phyloP scores from a whole-genome alignment of 2,113 vertebrate genomes.

The Megaceryle torquata region DNA sequence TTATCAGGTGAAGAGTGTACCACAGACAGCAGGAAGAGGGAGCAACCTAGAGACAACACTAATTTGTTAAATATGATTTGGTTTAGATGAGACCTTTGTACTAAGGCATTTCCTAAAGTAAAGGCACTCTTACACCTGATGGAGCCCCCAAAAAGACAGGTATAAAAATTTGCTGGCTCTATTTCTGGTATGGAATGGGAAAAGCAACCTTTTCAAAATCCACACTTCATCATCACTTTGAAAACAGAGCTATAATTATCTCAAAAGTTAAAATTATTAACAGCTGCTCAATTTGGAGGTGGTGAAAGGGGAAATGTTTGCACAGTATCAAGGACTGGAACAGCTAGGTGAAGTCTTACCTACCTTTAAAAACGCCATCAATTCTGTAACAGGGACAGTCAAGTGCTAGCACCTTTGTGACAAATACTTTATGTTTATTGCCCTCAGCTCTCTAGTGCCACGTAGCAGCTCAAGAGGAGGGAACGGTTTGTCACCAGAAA shows the following conservation, averaged over 20 bases:
- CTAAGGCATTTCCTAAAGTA: not conserved
- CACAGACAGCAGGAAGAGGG: not conserved
- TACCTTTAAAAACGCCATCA: constrained; percentile 6
- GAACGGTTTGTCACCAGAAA: not conserved
- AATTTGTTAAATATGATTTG: not conserved
- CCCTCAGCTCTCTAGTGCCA: not conserved
- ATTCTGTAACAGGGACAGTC: not conserved
- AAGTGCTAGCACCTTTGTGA: not conserved
- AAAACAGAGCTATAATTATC: not conserved
- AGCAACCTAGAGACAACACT: not conserved
- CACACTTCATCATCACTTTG: not conserved
- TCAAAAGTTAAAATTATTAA: not conserved
- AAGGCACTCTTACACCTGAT: not conserved
- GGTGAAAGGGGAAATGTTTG: not conserved
- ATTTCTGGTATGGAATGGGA: not conserved
- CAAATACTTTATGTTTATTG: not conserved
- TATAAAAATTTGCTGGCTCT: not conserved
- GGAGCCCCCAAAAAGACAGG: not conserved
- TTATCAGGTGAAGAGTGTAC: not conserved
- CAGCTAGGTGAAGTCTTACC: not conserved
- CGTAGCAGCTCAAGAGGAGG: not conserved
- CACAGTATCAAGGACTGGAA: not conserved
- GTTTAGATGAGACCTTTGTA: not conserved
- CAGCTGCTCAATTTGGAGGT: not conserved
- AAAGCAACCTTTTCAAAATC: not conserved